phyloP scores from a whole-genome alignment of 2,888 invertebrate species.

The Plebejus anna region DNA sequence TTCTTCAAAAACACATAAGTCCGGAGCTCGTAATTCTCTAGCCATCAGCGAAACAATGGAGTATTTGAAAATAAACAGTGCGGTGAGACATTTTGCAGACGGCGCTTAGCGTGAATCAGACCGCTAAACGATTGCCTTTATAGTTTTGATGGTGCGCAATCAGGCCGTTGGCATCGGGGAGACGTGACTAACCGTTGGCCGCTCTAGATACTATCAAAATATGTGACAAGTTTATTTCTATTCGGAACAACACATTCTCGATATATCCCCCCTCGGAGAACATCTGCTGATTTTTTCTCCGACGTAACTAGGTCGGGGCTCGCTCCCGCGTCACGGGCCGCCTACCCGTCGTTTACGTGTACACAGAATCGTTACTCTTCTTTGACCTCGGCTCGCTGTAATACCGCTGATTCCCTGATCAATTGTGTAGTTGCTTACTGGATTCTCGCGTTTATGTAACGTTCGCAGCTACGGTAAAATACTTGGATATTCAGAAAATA shows the following conservation, averaged over 20 bases:
- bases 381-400: conserved; percentile 46
- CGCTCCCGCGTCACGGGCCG: conserved; percentile 67
- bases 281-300: conserved; percentile 77
- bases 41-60: conserved; percentile 37
- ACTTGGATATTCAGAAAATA: not conserved
- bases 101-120: conserved; percentile 76
- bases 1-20: conserved; percentile 31
- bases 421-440: conserved; percentile 21
- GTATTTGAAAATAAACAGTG: conserved; percentile 57
- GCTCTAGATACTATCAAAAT: conserved; percentile 80
- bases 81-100: conserved; percentile 78
- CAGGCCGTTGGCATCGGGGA: conserved; percentile 76
- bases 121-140: conserved; percentile 73
- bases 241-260: conserved; percentile 76
- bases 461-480: not conserved
- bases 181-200: conserved; percentile 73
- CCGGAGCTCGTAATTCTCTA: conserved; percentile 33
- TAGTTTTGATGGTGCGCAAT: conserved; percentile 60
- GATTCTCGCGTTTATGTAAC: conserved; percentile 1
- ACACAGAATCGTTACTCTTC: conserved; percentile 65
- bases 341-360: conserved; percentile 61
- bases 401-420: conserved; percentile 27
- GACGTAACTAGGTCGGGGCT: conserved; percentile 79
- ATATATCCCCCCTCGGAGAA: conserved; percentile 72
- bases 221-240: conserved; percentile 80